Evolutionary conservation across 1,140 invertebrate genomes (phyloP), one percentile per base, ranked within the genome.

Genomic region (Eupristina koningsbergeri): DNA sequence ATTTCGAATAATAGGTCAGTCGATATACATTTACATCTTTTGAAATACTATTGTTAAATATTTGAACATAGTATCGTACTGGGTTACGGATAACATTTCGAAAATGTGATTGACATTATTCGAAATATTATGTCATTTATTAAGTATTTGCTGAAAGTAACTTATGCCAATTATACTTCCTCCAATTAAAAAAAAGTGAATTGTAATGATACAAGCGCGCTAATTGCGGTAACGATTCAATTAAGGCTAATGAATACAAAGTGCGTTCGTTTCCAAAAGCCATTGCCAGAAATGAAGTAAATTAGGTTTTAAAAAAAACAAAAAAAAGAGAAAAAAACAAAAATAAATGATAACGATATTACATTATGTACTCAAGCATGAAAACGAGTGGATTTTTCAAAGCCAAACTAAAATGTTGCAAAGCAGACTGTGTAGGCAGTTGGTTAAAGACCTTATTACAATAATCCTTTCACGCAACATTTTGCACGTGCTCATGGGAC

Each of bases 1-100:
- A 80, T 29, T 80, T 53, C 19, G 19, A 17, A 36, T 71, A 69
- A 71, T 80, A 50, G 34, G 67, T 80, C 31, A 71, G 47, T 71
- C 45, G 29, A 71, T 53, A 31, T 64, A 17, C 67, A 67, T 67
- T 64, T 47, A 31, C 36, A 22, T 22, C 29, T 58, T 11, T 45
- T 11, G 13, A 29, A 11, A 9, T 13, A 1, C 31, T 34, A 34
- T 31, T 29, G 0, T 26, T 26, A 5, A 7, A 22, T 22, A 58
- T 26, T 22, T 26, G 53, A 58, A 58, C 13, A 58, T 26, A 58
- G 26, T 26, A 9, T 26, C 26, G 22, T 26, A 58, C 53, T 1
- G 1, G 2, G 26, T 3, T 9, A 26, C 22, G 50, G 19, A 53
- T 53, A 53, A 13, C 19, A 53, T 53, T 53, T 9, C 50, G 2